Percentiles rank a stretch among this genome's conserved stretches.
phyloP scores from a whole-genome alignment of 2,888 invertebrate species.

The Nasonia oneida region DNA sequence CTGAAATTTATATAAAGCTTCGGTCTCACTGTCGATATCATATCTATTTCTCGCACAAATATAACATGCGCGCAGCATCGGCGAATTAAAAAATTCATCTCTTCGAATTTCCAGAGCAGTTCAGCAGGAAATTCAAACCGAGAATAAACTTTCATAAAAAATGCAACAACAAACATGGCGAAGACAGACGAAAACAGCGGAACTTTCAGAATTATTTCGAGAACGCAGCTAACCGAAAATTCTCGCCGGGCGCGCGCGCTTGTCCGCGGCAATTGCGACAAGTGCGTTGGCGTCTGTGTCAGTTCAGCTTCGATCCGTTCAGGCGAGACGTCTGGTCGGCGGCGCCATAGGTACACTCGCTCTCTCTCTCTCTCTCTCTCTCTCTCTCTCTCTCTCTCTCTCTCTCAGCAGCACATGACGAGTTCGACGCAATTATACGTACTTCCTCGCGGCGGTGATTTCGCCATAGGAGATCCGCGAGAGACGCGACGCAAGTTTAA shows the following conservation, averaged over 20 bases:
- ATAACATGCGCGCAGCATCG: no score
- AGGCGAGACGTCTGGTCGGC: constrained; percentile 47
- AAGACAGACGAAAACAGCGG: no score
- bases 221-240: neutral
- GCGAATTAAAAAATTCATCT: no score
- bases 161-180: no score
- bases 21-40: no score
- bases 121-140: no score
- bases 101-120: no score
- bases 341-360: neutral
- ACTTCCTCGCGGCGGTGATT: constrained; percentile 55
- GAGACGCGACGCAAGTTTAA: constrained; percentile 66
- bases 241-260: neutral
- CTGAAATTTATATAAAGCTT: no score
- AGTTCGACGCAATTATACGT: neutral
- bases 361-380: constrained; percentile 61
- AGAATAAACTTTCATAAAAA: no score
- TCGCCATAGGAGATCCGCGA: constrained; percentile 45
- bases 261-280: constrained; percentile 53
- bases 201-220: no score
- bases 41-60: no score
- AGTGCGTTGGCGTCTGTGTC: constrained; percentile 67
- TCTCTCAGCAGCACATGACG: constrained; percentile 61
- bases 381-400: constrained; percentile 65
- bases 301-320: constrained; percentile 67